A percentile compares a stretch with the other conserved stretches of the same genome.
phyloP scores from a whole-genome alignment of 2,113 vertebrate genomes.

The Vidua macroura region DNA sequence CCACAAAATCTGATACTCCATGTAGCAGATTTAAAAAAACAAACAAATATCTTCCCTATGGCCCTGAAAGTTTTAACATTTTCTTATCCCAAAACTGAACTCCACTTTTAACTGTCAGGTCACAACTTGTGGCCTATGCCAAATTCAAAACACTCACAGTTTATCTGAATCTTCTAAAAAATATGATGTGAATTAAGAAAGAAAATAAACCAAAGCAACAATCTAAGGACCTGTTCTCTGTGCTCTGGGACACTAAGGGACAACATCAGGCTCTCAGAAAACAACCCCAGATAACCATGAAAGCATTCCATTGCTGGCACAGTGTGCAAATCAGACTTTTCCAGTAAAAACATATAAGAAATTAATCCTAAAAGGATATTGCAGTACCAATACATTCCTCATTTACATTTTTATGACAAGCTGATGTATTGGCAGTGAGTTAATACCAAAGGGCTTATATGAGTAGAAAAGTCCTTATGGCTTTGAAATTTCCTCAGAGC shows the following conservation, averaged over 20 bases:
- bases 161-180: not conserved
- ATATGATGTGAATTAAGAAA: not conserved
- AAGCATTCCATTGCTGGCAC: not conserved
- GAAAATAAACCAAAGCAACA: not conserved
- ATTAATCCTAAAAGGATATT: not conserved
- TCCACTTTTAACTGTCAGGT: not conserved
- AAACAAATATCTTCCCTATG: not conserved
- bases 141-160: not conserved
- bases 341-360: not conserved
- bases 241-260: not conserved
- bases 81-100: not conserved
- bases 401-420: slow-evolving; percentile 36
- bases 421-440: not conserved
- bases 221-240: not conserved
- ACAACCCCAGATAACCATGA: not conserved
- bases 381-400: not conserved
- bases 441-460: not conserved
- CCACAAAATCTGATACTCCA: not conserved
- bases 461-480: not conserved
- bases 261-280: not conserved
- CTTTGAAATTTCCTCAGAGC: not conserved
- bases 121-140: not conserved
- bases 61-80: not conserved
- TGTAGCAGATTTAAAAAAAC: not conserved
- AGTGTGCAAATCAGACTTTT: not conserved